phyloP scores from a whole-genome alignment of 2,797 vertebrate genomes.

The Atherinosoma microstoma region DNA sequence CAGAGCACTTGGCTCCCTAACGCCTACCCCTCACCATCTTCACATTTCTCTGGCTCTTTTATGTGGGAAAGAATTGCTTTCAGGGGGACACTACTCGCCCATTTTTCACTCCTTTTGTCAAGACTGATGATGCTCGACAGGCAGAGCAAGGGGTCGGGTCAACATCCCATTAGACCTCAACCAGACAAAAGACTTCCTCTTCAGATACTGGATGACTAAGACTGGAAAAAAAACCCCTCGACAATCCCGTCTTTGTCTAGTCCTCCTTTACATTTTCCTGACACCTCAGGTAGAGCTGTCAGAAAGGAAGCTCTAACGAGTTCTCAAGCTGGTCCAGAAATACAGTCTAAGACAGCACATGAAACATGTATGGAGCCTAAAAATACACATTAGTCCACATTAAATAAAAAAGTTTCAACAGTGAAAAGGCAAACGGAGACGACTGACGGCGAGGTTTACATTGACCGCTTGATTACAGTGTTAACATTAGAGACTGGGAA shows the following conservation, averaged over 20 bases:
- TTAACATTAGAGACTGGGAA: not conserved
- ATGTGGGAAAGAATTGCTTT: constrained; percentile 24
- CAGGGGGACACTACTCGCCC: constrained; percentile 20
- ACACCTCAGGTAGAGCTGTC: constrained; percentile 54
- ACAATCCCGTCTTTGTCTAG: constrained; percentile 39
- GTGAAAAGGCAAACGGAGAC: constrained; percentile 11
- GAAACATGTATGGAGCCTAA: constrained; percentile 11
- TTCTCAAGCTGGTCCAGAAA: constrained; percentile 52
- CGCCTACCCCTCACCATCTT: constrained; percentile 17
- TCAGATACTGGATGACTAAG: constrained; percentile 43
- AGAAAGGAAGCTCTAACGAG: constrained; percentile 50
- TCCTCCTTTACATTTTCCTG: constrained; percentile 23
- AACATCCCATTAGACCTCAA: constrained; percentile 62
- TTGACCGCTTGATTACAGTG: not conserved
- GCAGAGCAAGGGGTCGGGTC: constrained; percentile 49
- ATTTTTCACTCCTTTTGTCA: constrained; percentile 41
- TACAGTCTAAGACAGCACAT: constrained; percentile 14
- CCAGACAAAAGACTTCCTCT: constrained; percentile 40
- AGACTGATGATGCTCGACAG: constrained; percentile 60
- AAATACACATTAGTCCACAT: constrained; percentile 29
- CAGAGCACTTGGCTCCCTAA: constrained; percentile 11
- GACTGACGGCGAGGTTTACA: constrained; percentile 9
- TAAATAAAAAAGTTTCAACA: constrained; percentile 5
- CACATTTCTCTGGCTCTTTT: constrained; percentile 11
- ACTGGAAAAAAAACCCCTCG: constrained; percentile 42